These are phyloP conservation scores for Colius striatus DNA, from an alignment of 2,113 vertebrate genomes.

Conservation along the genomic window DNA sequence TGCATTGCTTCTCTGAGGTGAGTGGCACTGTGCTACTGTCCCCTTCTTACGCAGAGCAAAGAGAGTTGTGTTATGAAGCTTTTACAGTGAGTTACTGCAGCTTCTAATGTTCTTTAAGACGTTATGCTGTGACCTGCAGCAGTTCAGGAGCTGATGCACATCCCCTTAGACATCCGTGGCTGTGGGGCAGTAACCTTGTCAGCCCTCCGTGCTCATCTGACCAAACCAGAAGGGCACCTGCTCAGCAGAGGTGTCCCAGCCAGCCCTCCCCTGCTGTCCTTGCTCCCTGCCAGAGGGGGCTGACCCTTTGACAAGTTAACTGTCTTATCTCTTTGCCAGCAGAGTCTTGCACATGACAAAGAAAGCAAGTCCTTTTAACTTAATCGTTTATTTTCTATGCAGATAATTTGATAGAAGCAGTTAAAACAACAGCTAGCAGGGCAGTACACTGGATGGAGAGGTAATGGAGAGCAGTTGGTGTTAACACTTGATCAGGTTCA, in stretches of 20 bases:
- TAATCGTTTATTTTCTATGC: neutral
- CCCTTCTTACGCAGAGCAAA: neutral
- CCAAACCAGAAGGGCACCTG: neutral
- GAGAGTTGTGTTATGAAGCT: rapidly evolving
- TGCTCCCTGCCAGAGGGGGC: neutral
- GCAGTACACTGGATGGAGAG: neutral
- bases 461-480: neutral
- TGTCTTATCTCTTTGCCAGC: neutral
- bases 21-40: neutral
- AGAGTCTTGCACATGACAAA: rapidly evolving
- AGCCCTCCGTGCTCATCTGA: neutral
- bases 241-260: neutral
- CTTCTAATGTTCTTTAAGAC: neutral
- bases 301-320: neutral
- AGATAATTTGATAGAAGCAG: neutral
- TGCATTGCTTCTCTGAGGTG: neutral
- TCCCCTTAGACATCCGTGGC: neutral
- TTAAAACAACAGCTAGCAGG: neutral
- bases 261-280: neutral
- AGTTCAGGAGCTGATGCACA: neutral
- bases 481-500: neutral
- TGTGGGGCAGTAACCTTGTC: neutral
- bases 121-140: neutral
- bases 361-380: neutral
- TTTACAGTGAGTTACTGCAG: rapidly evolving